These are phyloP conservation scores for Desmophyllum pertusum DNA, from an alignment of 92 coral and sea anemone genomes.

Conservation along the genomic window DNA sequence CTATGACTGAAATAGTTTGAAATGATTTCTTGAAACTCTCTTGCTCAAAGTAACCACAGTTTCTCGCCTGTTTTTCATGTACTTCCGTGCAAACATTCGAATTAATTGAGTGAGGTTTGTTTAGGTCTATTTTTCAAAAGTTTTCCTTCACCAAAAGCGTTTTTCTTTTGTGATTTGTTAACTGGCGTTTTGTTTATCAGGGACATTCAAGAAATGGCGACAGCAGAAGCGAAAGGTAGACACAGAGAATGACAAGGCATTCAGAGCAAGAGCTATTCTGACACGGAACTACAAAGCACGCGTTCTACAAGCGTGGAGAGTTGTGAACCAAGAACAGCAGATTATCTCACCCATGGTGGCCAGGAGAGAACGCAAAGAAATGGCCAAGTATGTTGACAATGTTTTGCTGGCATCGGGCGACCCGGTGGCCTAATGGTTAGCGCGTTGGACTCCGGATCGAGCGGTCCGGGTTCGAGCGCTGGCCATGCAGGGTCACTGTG, in stretches of 20 bases:
- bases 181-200: slow-evolving; percentile 34
- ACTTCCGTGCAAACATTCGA: not conserved
- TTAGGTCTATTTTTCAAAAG: not conserved
- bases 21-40: not conserved
- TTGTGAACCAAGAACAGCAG: slow-evolving; percentile 93
- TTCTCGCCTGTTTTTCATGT: not conserved
- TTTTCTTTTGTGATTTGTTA: not conserved
- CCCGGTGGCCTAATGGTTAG: too few relatives aligned
- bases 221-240: slow-evolving; percentile 56
- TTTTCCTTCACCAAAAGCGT: not conserved
- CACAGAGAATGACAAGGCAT: slow-evolving; percentile 54
- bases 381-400: slow-evolving; percentile 68
- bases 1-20: too few relatives aligned
- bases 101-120: not conserved
- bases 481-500: too few relatives aligned
- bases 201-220: slow-evolving; percentile 73
- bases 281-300: slow-evolving; percentile 75
- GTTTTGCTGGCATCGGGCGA: not conserved
- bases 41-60: too few relatives aligned
- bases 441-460: too few relatives aligned
- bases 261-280: slow-evolving; percentile 63
- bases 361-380: slow-evolving; percentile 77
- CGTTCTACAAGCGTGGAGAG: slow-evolving; percentile 93
- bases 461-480: too few relatives aligned
- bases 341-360: slow-evolving; percentile 86